Evolutionary conservation across 2,797 vertebrate species (phyloP).

Genomic region (Alosa sapidissima): DNA sequence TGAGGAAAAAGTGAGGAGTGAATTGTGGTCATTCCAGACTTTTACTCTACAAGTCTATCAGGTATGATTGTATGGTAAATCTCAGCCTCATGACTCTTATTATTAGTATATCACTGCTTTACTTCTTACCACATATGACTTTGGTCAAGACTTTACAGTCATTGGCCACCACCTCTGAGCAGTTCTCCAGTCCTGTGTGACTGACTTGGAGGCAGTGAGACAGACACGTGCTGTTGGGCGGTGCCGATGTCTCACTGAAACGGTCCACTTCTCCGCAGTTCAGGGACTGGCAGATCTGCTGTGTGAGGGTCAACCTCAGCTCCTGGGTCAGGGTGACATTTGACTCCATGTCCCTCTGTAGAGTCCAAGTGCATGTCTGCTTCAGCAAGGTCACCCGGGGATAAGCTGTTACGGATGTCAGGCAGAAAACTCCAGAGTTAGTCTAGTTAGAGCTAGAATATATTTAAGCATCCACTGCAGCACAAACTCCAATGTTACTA

Average conservation of each 20-base stretch:
- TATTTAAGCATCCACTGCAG: background rate
- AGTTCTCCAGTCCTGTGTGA: conserved; percentile 54
- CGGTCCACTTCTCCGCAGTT: conserved; percentile 46
- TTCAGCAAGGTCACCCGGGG: background rate
- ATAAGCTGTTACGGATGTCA: background rate
- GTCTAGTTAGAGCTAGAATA: background rate
- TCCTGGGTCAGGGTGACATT: conserved; percentile 27
- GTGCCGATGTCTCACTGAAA: background rate
- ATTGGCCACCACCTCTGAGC: conserved; percentile 11
- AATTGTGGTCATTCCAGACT: too few species aligned
- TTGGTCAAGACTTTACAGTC: conserved; percentile 43
- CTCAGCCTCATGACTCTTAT: background rate
- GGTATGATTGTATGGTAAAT: background rate
- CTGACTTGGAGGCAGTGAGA: conserved; percentile 46
- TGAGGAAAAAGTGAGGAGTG: too few species aligned
- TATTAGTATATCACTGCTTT: too few species aligned
- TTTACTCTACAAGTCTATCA: too few species aligned
- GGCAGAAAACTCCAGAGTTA: background rate
- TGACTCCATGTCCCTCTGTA: background rate
- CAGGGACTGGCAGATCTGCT: conserved; percentile 56
- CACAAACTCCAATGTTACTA: background rate
- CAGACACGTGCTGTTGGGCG: conserved; percentile 44
- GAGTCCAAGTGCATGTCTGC: background rate
- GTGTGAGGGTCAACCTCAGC: background rate
- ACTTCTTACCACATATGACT: conserved; percentile 59